These are phyloP conservation scores for Paramormyrops hopkinsi DNA, from an alignment of 2,797 vertebrate species.

Conservation along the genomic window DNA sequence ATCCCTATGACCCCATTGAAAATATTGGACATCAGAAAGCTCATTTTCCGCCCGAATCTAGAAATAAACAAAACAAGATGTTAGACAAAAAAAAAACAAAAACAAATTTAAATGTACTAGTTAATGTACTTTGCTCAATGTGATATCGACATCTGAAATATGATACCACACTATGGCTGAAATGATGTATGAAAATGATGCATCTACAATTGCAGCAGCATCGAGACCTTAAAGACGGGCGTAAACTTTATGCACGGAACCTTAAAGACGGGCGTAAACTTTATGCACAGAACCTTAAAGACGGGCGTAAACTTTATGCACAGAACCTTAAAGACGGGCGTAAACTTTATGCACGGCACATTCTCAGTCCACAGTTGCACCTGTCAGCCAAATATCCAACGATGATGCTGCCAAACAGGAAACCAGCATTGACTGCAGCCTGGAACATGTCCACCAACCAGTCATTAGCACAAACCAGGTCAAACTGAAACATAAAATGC, in stretches of 20 bases:
- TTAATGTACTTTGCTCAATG: neutral
- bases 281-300: no score
- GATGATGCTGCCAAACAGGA: constrained; percentile 76
- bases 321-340: neutral
- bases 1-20: constrained; percentile 75
- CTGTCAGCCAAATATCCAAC: constrained; percentile 91
- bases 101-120: neutral
- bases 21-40: constrained; percentile 78
- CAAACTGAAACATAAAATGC: constrained; percentile 64
- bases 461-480: constrained; percentile 76
- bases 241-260: neutral
- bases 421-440: constrained; percentile 80
- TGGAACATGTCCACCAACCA: constrained; percentile 90
- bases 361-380: neutral
- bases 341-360: neutral
- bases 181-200: neutral
- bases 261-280: no score
- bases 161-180: no score
- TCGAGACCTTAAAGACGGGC: neutral
- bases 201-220: neutral
- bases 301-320: no score
- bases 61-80: constrained; percentile 25
- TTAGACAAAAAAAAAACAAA: neutral
- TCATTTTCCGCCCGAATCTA: constrained; percentile 82
- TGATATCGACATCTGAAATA: neutral